These are phyloP conservation scores for Antigone vipio DNA, from an alignment of 2,113 vertebrate species.

Conservation along the genomic window DNA sequence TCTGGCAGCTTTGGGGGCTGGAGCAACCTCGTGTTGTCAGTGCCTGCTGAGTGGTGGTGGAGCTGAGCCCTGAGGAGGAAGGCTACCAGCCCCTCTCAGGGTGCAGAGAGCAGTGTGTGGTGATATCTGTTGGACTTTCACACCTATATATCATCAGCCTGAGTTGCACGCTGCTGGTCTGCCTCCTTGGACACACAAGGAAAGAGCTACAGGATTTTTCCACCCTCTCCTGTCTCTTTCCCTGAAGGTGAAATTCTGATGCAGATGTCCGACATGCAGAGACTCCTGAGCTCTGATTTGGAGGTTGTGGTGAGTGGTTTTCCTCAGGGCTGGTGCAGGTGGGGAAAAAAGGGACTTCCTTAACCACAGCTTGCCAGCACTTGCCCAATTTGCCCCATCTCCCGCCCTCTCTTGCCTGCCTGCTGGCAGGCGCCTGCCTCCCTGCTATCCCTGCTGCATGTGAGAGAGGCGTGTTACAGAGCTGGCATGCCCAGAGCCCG, in stretches of 20 bases:
- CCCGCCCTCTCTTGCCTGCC: background rate
- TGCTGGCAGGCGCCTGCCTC: background rate
- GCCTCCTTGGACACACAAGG: background rate
- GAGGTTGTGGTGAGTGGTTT: constrained; percentile 83
- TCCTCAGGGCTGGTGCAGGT: background rate
- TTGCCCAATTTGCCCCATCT: background rate
- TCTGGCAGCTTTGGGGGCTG: fast-evolving
- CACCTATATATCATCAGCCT: background rate
- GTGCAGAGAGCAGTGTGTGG: background rate
- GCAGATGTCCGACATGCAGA: constrained; percentile 87
- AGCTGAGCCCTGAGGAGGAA: background rate
- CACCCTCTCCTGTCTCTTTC: background rate
- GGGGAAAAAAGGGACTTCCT: background rate
- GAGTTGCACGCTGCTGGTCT: background rate
- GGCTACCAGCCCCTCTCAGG: background rate
- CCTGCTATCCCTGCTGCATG: background rate
- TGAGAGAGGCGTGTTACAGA: background rate
- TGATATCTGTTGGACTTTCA: constrained; percentile 6
- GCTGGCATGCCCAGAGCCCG: background rate
- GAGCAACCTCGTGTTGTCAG: fast-evolving
- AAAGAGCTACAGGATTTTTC: background rate
- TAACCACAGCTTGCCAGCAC: background rate
- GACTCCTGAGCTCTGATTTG: constrained; percentile 82
- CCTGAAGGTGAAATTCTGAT: constrained; percentile 86
- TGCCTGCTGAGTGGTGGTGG: background rate